Base-by-base conservation (phyloP, 2,888 invertebrate genomes). In the Luffia ferchaultella region DNA sequence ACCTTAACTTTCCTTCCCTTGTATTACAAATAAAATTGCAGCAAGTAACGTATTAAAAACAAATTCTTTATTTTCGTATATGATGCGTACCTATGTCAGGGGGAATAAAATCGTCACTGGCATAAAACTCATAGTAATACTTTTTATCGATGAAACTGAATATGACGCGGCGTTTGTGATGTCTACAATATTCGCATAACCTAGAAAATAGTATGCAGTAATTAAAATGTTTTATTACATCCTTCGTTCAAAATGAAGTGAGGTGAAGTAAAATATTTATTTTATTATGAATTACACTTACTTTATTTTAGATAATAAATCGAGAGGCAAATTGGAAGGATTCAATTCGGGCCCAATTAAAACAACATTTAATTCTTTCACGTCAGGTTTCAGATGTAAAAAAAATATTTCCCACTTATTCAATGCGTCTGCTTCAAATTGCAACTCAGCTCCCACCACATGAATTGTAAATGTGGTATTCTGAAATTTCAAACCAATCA, bases 381-480 rank as follows among this genome's bases (percentile, higher is more conserved):
- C 59, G 0, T 77, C 70, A 1, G 90, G 88, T 2, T 86, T 65
- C 30, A 90, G 76, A 62, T 92, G 91, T 0, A 91, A 65, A 54
- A 91, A 87, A 62, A 91, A 87, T 42, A 86, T 77, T 61, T 92
- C 92, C 92, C 92, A 92, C 52, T 90, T 90, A 49, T 86, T 84
- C 2, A 91, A 70, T 15, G 86, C 83, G 54, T 89, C 88, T 0
- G 89, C 89, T 68, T 92, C 92, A 59, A 90, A 92, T 52, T 90
- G 89, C 19, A 90, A 76, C 64, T 92, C 92, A 0, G 91, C 90
- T 0, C 91, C 90, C 19, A 88, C 76, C 18, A 88, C 66, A 65
- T 89, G 88, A 42, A 90, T 62, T 0, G 66, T 72, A 60, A 65
- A 76, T 0, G 64, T 56, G 0, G 71, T 54, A 41, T 68, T 73